Evolutionary conservation across 2,797 vertebrate genomes (phyloP).

Genomic region (Enteromius argenteus): DNA sequence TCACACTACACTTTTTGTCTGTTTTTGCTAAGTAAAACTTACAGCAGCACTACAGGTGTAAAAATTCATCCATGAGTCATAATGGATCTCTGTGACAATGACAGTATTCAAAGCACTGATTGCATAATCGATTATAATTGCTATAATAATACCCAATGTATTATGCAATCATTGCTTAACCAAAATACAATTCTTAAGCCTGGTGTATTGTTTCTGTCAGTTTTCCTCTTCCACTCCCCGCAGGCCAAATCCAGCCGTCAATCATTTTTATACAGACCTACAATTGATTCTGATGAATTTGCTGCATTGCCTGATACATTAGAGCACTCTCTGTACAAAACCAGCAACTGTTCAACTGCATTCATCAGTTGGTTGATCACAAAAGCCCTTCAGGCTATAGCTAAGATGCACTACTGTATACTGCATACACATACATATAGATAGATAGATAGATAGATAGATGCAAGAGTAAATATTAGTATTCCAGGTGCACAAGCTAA

Average conservation of each 20-base stretch:
- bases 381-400: constrained; percentile 1
- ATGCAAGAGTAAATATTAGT: background rate
- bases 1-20: background rate
- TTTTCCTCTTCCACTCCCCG: constrained; percentile 9
- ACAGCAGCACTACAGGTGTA: background rate
- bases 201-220: constrained; percentile 21
- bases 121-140: constrained; percentile 17
- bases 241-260: constrained; percentile 7
- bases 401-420: background rate
- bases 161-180: background rate
- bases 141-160: constrained; percentile 2
- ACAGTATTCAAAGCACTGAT: constrained; percentile 7
- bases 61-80: background rate
- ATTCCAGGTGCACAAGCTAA: background rate
- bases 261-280: constrained; percentile 17
- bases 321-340: background rate
- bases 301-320: background rate
- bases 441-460: no score
- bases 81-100: background rate
- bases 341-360: background rate
- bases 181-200: constrained; percentile 3
- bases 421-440: no score
- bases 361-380: background rate
- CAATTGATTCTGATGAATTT: constrained; percentile 30
- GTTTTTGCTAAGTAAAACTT: constrained; percentile 10